These are phyloP conservation scores for Nerophis lumbriciformis DNA, from an alignment of 2,113 vertebrate genomes.

Conservation along the genomic window DNA sequence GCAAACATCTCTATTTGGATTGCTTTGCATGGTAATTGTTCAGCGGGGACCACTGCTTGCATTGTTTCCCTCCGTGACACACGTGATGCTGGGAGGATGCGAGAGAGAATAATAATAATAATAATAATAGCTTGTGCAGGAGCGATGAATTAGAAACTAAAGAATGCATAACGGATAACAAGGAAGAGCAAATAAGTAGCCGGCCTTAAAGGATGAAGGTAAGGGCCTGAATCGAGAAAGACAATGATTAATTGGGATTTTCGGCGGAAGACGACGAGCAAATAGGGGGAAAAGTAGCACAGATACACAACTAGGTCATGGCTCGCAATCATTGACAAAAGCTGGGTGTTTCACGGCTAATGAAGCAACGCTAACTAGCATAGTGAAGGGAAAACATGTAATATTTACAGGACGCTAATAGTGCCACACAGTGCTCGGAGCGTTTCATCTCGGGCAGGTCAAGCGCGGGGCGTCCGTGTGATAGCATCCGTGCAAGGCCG, in stretches of 20 bases:
- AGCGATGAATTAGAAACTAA: conserved; percentile 56
- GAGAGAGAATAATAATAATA: conserved; percentile 23
- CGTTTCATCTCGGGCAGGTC: conserved; percentile 39
- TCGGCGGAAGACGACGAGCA: conserved; percentile 25
- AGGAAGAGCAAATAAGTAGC: conserved; percentile 19
- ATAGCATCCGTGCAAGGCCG: conserved; percentile 33
- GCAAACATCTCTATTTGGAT: conserved; percentile 99
- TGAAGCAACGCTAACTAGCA: conserved; percentile 69
- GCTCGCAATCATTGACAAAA: conserved; percentile 58
- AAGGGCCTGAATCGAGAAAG: conserved; percentile 47
- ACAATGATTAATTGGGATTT: conserved; percentile 53
- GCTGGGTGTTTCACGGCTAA: conserved; percentile 66
- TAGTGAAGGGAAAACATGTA: conserved; percentile 61
- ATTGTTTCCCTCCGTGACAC: conserved; percentile 70
- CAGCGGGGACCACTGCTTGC: conserved; percentile 75
- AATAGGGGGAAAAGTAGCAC: conserved; percentile 29
- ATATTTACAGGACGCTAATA: conserved; percentile 68
- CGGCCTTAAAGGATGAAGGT: conserved; percentile 34
- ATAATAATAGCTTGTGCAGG: conserved; percentile 48
- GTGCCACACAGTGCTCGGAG: conserved; percentile 39
- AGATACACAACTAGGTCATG: conserved; percentile 68
- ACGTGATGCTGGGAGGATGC: conserved; percentile 42
- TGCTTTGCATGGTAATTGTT: conserved; percentile 89
- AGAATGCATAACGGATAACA: conserved; percentile 45
- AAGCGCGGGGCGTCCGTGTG: conserved; percentile 37